Percentiles rank a stretch among this genome's conserved stretches.
Conservation (phyloP, 2,113 vertebrate genomes). For the Bos javanicus region DNA sequence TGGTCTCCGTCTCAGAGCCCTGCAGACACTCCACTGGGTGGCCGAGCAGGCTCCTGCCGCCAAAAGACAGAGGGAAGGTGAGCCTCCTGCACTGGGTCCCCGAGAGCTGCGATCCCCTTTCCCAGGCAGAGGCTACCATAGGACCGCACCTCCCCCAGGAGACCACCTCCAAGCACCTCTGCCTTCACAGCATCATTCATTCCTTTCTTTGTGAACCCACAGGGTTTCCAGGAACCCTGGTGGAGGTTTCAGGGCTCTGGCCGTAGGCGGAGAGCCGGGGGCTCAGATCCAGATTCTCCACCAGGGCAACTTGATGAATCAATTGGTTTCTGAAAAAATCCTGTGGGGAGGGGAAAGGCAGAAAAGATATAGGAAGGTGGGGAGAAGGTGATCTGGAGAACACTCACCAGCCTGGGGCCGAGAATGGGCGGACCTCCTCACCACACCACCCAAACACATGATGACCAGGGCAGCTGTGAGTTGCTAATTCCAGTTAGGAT, state of each 20-base stretch:
- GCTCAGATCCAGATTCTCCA: too few relatives aligned
- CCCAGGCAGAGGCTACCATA: not conserved
- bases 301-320: not conserved
- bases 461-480: not conserved
- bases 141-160: rapidly evolving
- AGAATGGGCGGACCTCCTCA: not conserved
- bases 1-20: not conserved
- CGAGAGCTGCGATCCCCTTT: not conserved
- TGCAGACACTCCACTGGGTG: not conserved
- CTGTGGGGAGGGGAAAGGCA: not conserved
- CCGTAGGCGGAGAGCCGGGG: not conserved
- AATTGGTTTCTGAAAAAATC: not conserved
- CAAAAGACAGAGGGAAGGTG: not conserved
- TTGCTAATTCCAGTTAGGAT: not conserved
- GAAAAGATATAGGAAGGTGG: not conserved
- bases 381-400: not conserved
- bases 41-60: not conserved
- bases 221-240: not conserved
- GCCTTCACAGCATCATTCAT: not conserved
- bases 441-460: not conserved
- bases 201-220: not conserved
- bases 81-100: rapidly evolving
- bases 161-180: not conserved
- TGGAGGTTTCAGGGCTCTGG: not conserved
- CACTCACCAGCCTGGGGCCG: not conserved